Base-by-base conservation (phyloP, 2,113 vertebrate genomes). In the Scomber colias region DNA sequence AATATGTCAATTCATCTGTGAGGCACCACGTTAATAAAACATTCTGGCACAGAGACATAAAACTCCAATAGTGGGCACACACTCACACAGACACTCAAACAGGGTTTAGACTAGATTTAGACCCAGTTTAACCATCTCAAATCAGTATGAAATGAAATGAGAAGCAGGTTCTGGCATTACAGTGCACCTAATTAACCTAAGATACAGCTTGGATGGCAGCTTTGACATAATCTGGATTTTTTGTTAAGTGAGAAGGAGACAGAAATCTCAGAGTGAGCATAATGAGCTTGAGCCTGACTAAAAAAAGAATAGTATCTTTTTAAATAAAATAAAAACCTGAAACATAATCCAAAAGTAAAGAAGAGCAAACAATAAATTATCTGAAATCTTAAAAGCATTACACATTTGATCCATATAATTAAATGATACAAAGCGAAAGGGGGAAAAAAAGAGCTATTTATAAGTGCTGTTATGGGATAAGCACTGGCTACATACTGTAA, bases 1-100 rank as follows among this genome's bases (percentile, higher is more conserved):
- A 95, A 96, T 96, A 96, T 50, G 65, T 93, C 85, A 87, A 83
- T 92, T 94, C 87, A 91, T 87, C 85, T 72, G 65, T 79, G 74
- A 79, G 89, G 87, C 92, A 50, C 54, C 3, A 75, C 75, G 84
- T 86, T 87, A 84, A 82, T 96, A 94, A 96, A 96, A 73, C 81
- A 88, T 90, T 60, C 77, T 89, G 93, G 90, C 93, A 93, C 88
- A 10, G 75, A 87, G 74, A 91, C 85, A 90, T 89, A 91, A 94
- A 91, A 89, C 85, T 84, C 74, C 82, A 87, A 90, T 83, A 89
- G 90, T 87, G 68, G 81, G 71, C 79, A 81, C 75, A 83, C 78
- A 72, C 64, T 80, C 89, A 83, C 90, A 75, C 81, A 83, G 61
- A 54, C 66, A 69, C 70, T 71, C 46, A n/a, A 51, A 87, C 84